Evolutionary conservation across 2,113 vertebrate species (phyloP), one percentile per base, ranked within the genome.

Genomic region (Cyphomyrus plagiostoma): DNA sequence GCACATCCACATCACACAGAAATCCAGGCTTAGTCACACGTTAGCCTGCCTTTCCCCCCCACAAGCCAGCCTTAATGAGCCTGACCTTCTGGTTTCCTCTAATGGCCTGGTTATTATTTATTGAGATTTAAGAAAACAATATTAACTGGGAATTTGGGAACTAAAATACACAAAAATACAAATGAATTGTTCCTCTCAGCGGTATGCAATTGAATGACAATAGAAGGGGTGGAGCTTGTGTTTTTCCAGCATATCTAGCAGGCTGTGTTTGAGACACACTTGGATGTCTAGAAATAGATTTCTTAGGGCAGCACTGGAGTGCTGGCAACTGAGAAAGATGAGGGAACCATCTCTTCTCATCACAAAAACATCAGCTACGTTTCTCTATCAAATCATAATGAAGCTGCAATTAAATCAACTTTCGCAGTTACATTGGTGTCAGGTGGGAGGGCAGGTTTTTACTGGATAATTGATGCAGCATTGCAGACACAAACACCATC

Each of bases 361-460:
- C 26, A 49, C 52, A 70, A 66, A 84, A 84, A 52, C 52, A 85
- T 45, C 15, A 50, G 21, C 86, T 42, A 26, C 19, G 42, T 89
- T 90, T 90, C 87, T 90, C 84, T 88, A 91, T 91, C 89, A 91
- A 91, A 89, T 89, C 46, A 45, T 91, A 92, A 92, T 91, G 89
- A 92, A 90, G 70, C 88, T 52, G 90, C 86, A 89, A 92, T 91
- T 92, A 90, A 91, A 91, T 88, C 87, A 58, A 74, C 87, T 89
- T 58, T 89, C 84, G 83, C 84, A 49, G 70, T 89, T 90, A 90
- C 90, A 90, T n/a, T 45, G 3, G 88, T 89, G 91, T 62, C 91
- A 90, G 90, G 88, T 46, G 66, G 53, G 35, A 88, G 90, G 90
- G 92, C 91, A 93, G 48, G 52, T 46, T 89, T 89, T 46, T 86